Evolutionary conservation across 2,797 vertebrate species (phyloP).

Genomic region (Morus bassanus): DNA sequence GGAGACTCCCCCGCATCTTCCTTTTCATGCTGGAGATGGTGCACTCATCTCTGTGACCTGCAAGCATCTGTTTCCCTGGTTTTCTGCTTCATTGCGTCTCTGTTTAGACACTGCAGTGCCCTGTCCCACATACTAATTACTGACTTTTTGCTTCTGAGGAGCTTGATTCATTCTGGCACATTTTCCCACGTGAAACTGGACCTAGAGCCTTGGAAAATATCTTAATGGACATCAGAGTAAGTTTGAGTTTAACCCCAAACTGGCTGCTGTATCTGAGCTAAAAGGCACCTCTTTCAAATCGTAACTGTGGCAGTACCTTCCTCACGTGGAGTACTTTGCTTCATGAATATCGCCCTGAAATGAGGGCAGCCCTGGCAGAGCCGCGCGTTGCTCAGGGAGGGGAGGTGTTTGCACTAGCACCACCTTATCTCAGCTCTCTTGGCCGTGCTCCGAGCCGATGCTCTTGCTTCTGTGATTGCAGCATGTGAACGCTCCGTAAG

Average conservation of each 20-base stretch:
- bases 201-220: slow-evolving; percentile 72
- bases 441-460: accelerated
- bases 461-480: background rate
- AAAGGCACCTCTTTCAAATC: background rate
- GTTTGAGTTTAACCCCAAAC: slow-evolving; percentile 59
- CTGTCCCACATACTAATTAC: slow-evolving; percentile 83
- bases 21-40: slow-evolving; percentile 49
- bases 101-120: slow-evolving; percentile 73
- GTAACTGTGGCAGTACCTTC: background rate
- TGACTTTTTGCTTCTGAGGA: slow-evolving; percentile 74
- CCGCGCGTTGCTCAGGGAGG: background rate
- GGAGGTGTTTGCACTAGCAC: background rate
- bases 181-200: slow-evolving; percentile 83
- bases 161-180: slow-evolving; percentile 80
- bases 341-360: background rate
- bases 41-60: slow-evolving; percentile 59
- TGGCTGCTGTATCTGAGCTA: slow-evolving; percentile 47
- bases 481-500: background rate
- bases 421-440: background rate
- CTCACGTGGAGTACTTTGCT: background rate
- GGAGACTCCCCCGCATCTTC: slow-evolving; percentile 47
- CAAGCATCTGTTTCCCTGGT: slow-evolving; percentile 73
- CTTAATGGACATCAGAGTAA: slow-evolving; percentile 68
- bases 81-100: slow-evolving; percentile 76
- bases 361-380: background rate